phyloP scores from a whole-genome alignment of 1,140 invertebrate genomes.

The Drusus annulatus region DNA sequence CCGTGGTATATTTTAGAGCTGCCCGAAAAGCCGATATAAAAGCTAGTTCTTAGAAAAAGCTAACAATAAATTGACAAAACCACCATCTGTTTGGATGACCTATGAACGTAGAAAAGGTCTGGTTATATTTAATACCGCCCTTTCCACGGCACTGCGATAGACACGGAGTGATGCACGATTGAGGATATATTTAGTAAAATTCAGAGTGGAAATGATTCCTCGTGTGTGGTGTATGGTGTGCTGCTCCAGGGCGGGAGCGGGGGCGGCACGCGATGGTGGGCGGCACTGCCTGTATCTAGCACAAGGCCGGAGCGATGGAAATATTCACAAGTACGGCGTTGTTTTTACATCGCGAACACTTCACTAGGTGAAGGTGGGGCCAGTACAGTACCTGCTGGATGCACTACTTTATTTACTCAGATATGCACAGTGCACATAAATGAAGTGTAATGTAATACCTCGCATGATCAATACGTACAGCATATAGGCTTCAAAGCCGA shows the following conservation, averaged over 20 bases:
- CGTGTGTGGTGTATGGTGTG: neutral
- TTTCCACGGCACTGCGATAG: too few relatives aligned
- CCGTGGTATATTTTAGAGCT: too few relatives aligned
- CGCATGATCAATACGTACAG: too few relatives aligned
- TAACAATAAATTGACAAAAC: too few relatives aligned
- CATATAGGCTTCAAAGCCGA: too few relatives aligned
- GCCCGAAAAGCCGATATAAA: too few relatives aligned
- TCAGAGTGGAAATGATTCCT: neutral
- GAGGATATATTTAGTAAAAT: neutral
- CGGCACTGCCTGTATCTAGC: neutral
- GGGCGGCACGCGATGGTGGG: conserved; percentile 19
- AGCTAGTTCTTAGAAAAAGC: too few relatives aligned
- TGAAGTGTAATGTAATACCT: too few relatives aligned
- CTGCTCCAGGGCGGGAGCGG: neutral
- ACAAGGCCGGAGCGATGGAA: conserved; percentile 22
- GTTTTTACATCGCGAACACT: conserved; percentile 7
- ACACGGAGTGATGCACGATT: too few relatives aligned
- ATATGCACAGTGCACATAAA: neutral
- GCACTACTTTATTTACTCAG: conserved; percentile 6
- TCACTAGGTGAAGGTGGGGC: neutral
- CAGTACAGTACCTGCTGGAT: neutral
- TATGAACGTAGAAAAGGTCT: too few relatives aligned
- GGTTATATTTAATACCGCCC: too few relatives aligned
- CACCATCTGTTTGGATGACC: too few relatives aligned
- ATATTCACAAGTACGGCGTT: neutral